These are phyloP conservation scores for Mycetomoellerius zeteki DNA, from an alignment of 1,140 invertebrate species.

Conservation along the genomic window DNA sequence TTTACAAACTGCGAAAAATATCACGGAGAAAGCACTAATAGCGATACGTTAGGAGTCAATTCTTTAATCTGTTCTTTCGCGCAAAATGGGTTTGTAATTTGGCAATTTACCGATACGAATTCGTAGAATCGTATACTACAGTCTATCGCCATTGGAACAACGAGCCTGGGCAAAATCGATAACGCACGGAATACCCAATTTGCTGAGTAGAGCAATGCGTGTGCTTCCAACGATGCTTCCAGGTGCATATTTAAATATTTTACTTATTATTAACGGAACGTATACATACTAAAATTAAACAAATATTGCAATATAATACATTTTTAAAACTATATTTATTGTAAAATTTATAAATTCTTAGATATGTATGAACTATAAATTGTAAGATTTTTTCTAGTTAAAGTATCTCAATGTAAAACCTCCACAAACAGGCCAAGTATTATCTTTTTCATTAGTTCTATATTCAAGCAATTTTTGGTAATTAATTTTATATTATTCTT, in stretches of 20 bases:
- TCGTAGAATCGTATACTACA: slow-evolving; percentile 65
- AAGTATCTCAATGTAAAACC: background rate
- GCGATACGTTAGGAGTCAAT: background rate
- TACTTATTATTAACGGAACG: background rate
- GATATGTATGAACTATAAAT: background rate
- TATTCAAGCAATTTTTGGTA: background rate
- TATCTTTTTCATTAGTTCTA: background rate
- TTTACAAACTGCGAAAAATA: background rate
- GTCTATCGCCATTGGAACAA: slow-evolving; percentile 63
- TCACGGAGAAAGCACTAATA: background rate
- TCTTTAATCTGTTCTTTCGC: background rate
- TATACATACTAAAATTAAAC: background rate
- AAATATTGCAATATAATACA: background rate
- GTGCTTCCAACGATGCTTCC: slow-evolving; percentile 19
- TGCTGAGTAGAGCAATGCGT: background rate
- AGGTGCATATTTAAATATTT: slow-evolving; percentile 35
- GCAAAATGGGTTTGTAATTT: slow-evolving; percentile 65
- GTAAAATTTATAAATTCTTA: background rate
- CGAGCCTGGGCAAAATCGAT: slow-evolving; percentile 64
- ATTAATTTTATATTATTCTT: background rate
- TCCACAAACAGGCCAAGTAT: background rate
- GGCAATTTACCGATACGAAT: slow-evolving; percentile 72
- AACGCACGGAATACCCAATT: slow-evolving; percentile 64
- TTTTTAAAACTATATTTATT: background rate
- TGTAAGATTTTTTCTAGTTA: background rate